Base-by-base conservation (phyloP, 37 sponge, comb jelly and placozoan species). In the Mnemiopsis leidyi region DNA sequence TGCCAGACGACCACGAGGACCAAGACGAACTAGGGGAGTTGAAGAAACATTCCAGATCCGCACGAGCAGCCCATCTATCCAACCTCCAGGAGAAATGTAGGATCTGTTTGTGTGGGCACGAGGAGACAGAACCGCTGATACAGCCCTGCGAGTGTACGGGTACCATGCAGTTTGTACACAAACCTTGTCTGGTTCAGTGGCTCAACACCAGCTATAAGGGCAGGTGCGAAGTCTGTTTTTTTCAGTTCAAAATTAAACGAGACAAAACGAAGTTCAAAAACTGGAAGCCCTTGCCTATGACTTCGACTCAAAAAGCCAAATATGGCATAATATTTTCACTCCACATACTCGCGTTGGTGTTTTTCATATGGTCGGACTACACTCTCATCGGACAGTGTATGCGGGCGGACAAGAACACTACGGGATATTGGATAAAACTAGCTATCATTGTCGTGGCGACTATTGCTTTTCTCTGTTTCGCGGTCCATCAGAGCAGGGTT, bases 261-360 rank as follows among this genome's bases (percentile, higher is more conserved):
- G 75, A 71, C 30, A 71, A 71, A 28, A 71, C 25, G 5, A 71
- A 71, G n/a, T 5, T 71, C 25, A 71, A 71, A 71, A 85, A 85
- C 90, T 85, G 90, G 90, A 85, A 85, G 61, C 40, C 36, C 3
- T 61, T 37, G 28, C 90, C 90, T 23, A 85, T 85, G 90, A 40
- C 90, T n/a, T 85, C 90, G 0, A 85, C 90, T 40, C 90, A 85
- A 33, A 85, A 85, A 39, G 90, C 90, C 39, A 85, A 85, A 37
- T 85, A 85, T 61, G 35, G 90, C 29, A 85, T 85, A 1, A 85
- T 85, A 38, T 85, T 85, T 26, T 85, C 90, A 9, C 90, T 85
- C 1, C 90, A 85, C 48, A 37, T 85, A 1, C 61, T 85, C 0
- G 61, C 90, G 20, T 23, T 85, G 25, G 61, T 85, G 61, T 85